phyloP scores from a whole-genome alignment of 2,888 invertebrate genomes.

The Metopia argyrocephala region DNA sequence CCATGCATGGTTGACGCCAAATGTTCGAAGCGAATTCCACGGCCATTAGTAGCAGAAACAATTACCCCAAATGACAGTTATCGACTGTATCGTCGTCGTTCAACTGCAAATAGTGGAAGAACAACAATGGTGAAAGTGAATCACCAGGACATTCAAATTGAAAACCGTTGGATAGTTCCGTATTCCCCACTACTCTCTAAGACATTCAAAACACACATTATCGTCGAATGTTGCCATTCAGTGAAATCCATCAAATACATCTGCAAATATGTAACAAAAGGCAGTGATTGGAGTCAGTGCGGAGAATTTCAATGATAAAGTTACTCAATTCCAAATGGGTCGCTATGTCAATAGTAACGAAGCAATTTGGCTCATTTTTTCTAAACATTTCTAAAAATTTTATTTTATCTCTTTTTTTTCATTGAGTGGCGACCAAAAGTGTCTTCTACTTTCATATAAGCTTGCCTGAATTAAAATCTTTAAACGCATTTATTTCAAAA shows the following conservation, averaged over 20 bases:
- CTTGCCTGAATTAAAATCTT: too few relatives aligned
- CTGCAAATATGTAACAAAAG: constrained; percentile 67
- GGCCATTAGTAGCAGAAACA: constrained; percentile 66
- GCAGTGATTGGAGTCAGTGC: neutral
- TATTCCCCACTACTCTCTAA: constrained; percentile 53
- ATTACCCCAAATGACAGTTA: constrained; percentile 63
- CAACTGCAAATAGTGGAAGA: constrained; percentile 5
- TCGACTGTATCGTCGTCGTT: constrained; percentile 66
- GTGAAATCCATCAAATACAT: too few relatives aligned
- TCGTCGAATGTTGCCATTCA: constrained; percentile 71
- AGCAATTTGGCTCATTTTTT: constrained; percentile 38
- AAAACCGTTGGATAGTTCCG: constrained; percentile 54
- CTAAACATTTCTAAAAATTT: constrained; percentile 40
- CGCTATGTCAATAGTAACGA: constrained; percentile 67
- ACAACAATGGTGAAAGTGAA: neutral
- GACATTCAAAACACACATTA: constrained; percentile 68
- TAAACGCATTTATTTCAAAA: too few relatives aligned
- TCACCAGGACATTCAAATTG: constrained; percentile 22
- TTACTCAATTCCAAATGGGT: too few relatives aligned
- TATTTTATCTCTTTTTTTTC: too few relatives aligned
- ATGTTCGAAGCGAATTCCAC: constrained; percentile 71
- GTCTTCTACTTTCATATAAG: too few relatives aligned
- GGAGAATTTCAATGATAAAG: constrained; percentile 43
- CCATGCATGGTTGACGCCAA: constrained; percentile 34
- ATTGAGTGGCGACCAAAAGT: too few relatives aligned